Evolutionary conservation across 2,888 invertebrate species (phyloP).

Genomic region (Spodoptera picta): DNA sequence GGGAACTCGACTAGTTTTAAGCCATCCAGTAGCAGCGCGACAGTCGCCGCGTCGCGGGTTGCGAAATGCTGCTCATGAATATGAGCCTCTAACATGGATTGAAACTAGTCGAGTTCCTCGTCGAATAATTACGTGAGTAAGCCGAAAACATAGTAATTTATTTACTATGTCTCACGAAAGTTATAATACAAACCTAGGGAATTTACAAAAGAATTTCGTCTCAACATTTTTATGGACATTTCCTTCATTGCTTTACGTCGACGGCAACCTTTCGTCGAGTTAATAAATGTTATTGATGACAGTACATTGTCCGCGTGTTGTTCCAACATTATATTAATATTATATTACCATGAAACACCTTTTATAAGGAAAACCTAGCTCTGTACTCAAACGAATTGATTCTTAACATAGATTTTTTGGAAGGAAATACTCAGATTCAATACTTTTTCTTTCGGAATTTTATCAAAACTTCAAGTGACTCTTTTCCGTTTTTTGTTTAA

Average conservation of each 20-base stretch:
- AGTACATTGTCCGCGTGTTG: neutral
- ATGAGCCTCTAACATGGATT: too few relatives aligned
- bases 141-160: too few relatives aligned
- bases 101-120: too few relatives aligned
- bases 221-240: neutral
- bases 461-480: conserved; percentile 1
- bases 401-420: too few relatives aligned
- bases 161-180: too few relatives aligned
- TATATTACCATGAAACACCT: conserved; percentile 1
- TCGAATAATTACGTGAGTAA: too few relatives aligned
- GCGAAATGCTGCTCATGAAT: too few relatives aligned
- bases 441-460: conserved; percentile 14
- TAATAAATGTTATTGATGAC: conserved; percentile 7
- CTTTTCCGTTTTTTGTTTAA: neutral
- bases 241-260: neutral
- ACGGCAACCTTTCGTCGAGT: neutral
- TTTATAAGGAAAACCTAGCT: neutral
- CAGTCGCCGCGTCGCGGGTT: too few relatives aligned
- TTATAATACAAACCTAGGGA: too few relatives aligned
- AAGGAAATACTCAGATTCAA: conserved; percentile 3
- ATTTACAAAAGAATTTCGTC: neutral
- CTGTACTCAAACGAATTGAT: too few relatives aligned
- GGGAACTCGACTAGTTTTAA: too few relatives aligned
- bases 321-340: conserved; percentile 3
- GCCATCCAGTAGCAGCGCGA: too few relatives aligned